These are phyloP conservation scores for Drosophila athabasca DNA, from an alignment of 1,140 invertebrate genomes.

Conservation along the genomic window DNA sequence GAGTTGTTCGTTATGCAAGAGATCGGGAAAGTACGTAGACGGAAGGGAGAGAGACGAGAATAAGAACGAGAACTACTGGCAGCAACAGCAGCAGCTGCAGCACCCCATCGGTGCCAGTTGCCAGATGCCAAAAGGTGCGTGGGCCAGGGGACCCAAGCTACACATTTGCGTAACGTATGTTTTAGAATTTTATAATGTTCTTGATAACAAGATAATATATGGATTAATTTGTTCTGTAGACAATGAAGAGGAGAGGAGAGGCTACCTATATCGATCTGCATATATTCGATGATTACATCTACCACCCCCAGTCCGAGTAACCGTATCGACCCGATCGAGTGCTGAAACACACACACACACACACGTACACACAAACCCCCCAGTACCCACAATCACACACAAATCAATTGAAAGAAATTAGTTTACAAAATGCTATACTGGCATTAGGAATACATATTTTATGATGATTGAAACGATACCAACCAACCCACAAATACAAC, in stretches of 20 bases:
- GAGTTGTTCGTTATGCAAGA: constrained; percentile 42
- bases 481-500: constrained; percentile 28
- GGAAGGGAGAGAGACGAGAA: constrained; percentile 11
- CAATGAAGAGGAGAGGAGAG: constrained; percentile 38
- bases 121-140: too few species aligned
- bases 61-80: constrained; percentile 7
- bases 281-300: constrained; percentile 56
- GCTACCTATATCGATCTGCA: constrained; percentile 39
- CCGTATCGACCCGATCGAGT: constrained; percentile 37
- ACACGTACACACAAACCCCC: constrained; percentile 33
- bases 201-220: too few species aligned
- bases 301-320: constrained; percentile 34
- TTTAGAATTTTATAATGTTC: too few species aligned
- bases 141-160: too few species aligned
- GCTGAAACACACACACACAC: constrained; percentile 41
- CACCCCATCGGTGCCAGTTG: too few species aligned
- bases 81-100: too few species aligned
- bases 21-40: constrained; percentile 12
- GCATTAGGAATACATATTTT: constrained; percentile 16
- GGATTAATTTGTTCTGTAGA: too few species aligned
- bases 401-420: constrained; percentile 52
- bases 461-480: constrained; percentile 5
- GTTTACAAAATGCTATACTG: constrained; percentile 53
- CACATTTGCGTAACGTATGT: too few species aligned
- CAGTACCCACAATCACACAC: constrained; percentile 25